Evolutionary conservation across 2,113 vertebrate genomes (phyloP), one percentile per base, ranked within the genome.

Genomic region (Aegotheles bennettii): DNA sequence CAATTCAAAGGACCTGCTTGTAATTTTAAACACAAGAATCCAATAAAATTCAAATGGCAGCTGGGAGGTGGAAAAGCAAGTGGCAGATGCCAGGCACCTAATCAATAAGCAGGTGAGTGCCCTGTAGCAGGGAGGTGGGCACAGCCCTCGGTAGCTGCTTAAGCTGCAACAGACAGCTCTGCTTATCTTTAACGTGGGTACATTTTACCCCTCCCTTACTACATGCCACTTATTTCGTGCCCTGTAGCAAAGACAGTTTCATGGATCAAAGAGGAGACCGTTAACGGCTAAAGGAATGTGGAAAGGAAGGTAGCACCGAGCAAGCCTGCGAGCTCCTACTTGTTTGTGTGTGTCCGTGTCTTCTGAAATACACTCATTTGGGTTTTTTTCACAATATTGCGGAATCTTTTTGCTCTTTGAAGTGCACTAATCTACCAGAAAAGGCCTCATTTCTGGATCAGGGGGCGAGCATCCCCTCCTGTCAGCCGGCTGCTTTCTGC

Each of bases 1-100:
- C 78, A 53, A 84, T 84, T 94, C 57, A 43, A 47, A 89, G 80
- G 81, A 92, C 87, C 95, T 96, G 95, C 94, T 83, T 93, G 92
- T 77, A 84, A 91, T 96, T 94, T 93, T 71, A 90, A 94, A 61
- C 31, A 42, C 60, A 65, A 45, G 91, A 92, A 93, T 83, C 77
- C 92, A 48, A 82, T 94, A 85, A 86, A 87, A 80, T n/a, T 31
- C 48, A 25, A 78, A 76, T 9, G 74, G 90, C 13, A 74, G 79
- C 51, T 20, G 54, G n/a, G 69, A 82, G 77, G 76, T 69, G 69
- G 36, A 54, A 59, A 43, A 82, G 71, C 38, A 10, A 60, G 24
- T 0, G 1, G 70, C 42, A 6, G 25, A 10, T 0, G 1, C 42
- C 9, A 2, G 85, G 90, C 75, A 36, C 0, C 13, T 4, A 4